Percentiles rank a stretch among this genome's conserved stretches.
phyloP scores from a whole-genome alignment of 2,888 invertebrate genomes.

The Drosophila gaucha region DNA sequence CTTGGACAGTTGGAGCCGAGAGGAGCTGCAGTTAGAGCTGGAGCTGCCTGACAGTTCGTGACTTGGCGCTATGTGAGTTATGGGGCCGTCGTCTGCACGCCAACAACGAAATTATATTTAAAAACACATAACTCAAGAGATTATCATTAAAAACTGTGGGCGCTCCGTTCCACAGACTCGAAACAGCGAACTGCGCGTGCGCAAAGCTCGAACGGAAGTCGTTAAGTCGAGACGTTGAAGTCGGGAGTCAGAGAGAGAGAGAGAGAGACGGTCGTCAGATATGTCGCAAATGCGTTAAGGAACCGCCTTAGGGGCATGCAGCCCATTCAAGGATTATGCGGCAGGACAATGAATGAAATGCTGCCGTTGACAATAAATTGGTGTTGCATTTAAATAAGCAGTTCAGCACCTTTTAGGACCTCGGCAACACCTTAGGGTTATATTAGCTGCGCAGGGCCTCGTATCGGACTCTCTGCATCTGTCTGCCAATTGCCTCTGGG shows the following conservation, averaged over 20 bases:
- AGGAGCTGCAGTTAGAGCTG: constrained; percentile 14
- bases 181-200: constrained; percentile 64
- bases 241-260: neutral
- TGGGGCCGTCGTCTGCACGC: constrained; percentile 75
- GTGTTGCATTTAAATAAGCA: constrained; percentile 78
- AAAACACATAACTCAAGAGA: constrained; percentile 84
- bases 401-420: constrained; percentile 35
- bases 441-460: constrained; percentile 23
- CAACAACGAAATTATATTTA: constrained; percentile 84
- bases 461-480: constrained; percentile 26
- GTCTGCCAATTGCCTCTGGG: constrained; percentile 42
- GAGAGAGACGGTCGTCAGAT: constrained; percentile 37
- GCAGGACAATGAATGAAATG: constrained; percentile 77
- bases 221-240: constrained; percentile 56
- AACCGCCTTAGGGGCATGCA: constrained; percentile 62
- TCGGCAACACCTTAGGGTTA: constrained; percentile 41
- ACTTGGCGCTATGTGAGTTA: constrained; percentile 79
- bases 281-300: constrained; percentile 61
- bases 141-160: constrained; percentile 85
- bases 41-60: constrained; percentile 69
- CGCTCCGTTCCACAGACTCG: constrained; percentile 54
- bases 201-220: constrained; percentile 78
- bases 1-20: constrained; percentile 33
- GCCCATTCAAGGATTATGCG: constrained; percentile 73
- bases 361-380: constrained; percentile 77